phyloP scores from a whole-genome alignment of 1,140 invertebrate species.

The Drusus annulatus region DNA sequence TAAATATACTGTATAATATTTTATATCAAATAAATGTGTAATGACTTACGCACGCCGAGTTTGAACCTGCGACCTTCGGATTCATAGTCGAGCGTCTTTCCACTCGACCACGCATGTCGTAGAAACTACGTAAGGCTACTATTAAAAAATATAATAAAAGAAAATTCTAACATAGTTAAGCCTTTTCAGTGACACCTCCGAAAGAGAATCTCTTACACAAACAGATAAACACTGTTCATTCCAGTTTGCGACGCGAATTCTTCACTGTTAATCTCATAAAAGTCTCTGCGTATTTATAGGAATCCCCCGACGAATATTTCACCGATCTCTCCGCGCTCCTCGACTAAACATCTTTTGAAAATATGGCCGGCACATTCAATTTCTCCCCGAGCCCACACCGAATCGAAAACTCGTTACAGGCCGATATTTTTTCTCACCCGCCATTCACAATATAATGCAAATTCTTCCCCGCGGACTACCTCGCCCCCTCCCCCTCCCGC shows the following conservation, averaged over 20 bases:
- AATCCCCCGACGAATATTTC: background rate
- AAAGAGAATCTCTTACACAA: background rate
- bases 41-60: too few species aligned
- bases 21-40: too few species aligned
- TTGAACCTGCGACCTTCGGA: too few species aligned
- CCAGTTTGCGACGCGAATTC: conserved; percentile 4
- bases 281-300: conserved; percentile 29
- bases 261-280: conserved; percentile 37
- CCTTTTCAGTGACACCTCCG: too few species aligned
- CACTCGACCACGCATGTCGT: too few species aligned
- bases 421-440: conserved; percentile 54
- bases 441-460: conserved; percentile 55
- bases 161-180: too few species aligned
- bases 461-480: conserved; percentile 39
- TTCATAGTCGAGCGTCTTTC: too few species aligned
- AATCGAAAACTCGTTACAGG: conserved; percentile 55
- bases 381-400: conserved; percentile 44
- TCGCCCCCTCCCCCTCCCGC: too few species aligned
- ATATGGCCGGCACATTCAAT: conserved; percentile 51
- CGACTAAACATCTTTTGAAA: conserved; percentile 17
- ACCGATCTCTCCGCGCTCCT: background rate
- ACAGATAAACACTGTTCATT: conserved; percentile 15
- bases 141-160: too few species aligned
- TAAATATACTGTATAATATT: too few species aligned
- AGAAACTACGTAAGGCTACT: too few species aligned